Evolutionary conservation across 2,888 invertebrate genomes (phyloP), one percentile per base, ranked within the genome.

Genomic region (Protula sp.): DNA sequence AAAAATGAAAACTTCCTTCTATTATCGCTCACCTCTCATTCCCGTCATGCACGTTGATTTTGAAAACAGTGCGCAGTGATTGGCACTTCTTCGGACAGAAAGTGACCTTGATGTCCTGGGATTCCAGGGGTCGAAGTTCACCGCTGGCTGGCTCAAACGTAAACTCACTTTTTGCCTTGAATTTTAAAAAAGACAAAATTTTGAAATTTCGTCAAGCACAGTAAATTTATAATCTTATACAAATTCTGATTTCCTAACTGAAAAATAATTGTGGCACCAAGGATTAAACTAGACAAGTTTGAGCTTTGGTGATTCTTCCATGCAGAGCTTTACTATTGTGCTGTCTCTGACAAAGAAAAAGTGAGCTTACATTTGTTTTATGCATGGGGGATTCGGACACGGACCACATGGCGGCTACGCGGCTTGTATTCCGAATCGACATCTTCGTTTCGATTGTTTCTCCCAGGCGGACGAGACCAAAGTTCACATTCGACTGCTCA

Each of bases 401-500:
- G 1, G 57, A 55, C 77, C 76, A 78, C 3, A 65, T 64, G n/a
- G 76, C 73, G 14, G 71, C 65, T 22, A 77, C 71, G 60, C 77
- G 75, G 5, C 75, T 72, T 63, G 64, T 66, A 66, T 78, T 80
- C 38, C 64, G 66, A 9, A 80, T 59, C 19, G 72, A 72, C n/a
- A 80, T 61, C 50, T 67, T 61, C 55, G 63, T 69, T 55, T 59
- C 62, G 14, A 65, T 72, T 0, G 64, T 65, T 51, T 74, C 66
- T 9, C 79, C 79, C 9, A 78, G 61, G 26, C 74, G 65, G 26
- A 80, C 74, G 31, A 81, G 67, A 29, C 79, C 80, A 72, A 79
- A 79, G 70, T 78, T 74, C 19, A 80, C 57, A 54, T 75, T 74
- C 3, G 79, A 71, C 30, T 76, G 70, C 54, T 75, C 77, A 24